A percentile compares a stretch with the other conserved stretches of the same genome.
Evolutionary conservation across 2,797 vertebrate species (phyloP).

Genomic region (Allenopithecus nigroviridis): DNA sequence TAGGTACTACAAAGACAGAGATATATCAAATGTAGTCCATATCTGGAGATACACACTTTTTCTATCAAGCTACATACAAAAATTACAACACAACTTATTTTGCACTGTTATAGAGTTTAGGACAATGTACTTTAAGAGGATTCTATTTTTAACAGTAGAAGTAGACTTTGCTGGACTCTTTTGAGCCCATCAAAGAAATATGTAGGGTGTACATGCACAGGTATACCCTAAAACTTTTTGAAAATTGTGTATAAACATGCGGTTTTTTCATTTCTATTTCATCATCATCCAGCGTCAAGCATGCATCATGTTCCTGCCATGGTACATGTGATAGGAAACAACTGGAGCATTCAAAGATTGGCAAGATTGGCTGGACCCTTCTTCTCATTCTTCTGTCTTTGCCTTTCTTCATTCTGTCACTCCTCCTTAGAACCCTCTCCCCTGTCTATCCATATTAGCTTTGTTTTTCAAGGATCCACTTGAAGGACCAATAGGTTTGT

Average conservation of each 20-base stretch:
- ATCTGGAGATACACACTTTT: background rate
- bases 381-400: background rate
- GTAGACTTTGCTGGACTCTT: background rate
- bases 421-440: background rate
- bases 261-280: background rate
- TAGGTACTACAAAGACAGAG: background rate
- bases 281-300: background rate
- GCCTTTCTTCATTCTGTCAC: background rate
- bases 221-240: background rate
- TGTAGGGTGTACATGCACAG: background rate
- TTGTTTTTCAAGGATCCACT: background rate
- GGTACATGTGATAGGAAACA: conserved; percentile 5
- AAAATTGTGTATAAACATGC: background rate
- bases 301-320: background rate
- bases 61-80: background rate
- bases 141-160: background rate
- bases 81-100: conserved; percentile 7
- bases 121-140: background rate
- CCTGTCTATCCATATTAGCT: background rate
- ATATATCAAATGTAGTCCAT: background rate
- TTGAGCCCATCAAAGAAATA: conserved; percentile 5
- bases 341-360: background rate
- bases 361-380: background rate
- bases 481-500: background rate
- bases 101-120: background rate